Percentiles rank a stretch among this genome's conserved stretches.
These are phyloP conservation scores for Dasypolia templi DNA, from an alignment of 2,888 invertebrate species.

Conservation along the genomic window DNA sequence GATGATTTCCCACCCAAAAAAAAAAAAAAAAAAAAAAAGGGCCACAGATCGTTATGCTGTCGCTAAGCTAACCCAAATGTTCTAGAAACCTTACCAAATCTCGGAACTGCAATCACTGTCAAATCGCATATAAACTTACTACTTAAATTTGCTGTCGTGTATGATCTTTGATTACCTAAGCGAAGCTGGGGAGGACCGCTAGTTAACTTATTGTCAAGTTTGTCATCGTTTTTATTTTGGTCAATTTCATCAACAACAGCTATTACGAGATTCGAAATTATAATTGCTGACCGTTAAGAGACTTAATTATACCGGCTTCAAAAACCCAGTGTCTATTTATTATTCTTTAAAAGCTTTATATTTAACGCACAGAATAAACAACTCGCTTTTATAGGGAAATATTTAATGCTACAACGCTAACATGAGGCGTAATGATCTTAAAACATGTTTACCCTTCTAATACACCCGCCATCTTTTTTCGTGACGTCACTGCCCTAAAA, in stretches of 20 bases:
- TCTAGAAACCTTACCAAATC: background rate
- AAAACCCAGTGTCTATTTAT: background rate
- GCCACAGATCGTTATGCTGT: no score
- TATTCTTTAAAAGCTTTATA: background rate
- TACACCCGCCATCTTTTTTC: conserved; percentile 41
- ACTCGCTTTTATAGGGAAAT: background rate
- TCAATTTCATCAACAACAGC: background rate
- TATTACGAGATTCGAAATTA: background rate
- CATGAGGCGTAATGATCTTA: conserved; percentile 24
- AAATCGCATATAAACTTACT: background rate
- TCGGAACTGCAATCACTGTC: background rate
- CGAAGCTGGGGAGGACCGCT: background rate
- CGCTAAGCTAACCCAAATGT: background rate
- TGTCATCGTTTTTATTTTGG: conserved; percentile 5
- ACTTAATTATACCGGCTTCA: conserved; percentile 6
- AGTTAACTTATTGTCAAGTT: background rate
- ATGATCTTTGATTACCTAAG: no score
- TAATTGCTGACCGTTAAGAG: conserved; percentile 8
- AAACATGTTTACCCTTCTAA: conserved; percentile 42
- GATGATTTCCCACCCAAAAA: no score
- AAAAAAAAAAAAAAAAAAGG: no score
- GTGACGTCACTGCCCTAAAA: conserved; percentile 45
- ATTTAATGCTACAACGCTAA: conserved; percentile 10
- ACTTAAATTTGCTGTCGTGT: no score
- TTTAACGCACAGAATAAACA: background rate